Evolutionary conservation across 2,797 vertebrate species (phyloP), one percentile per base, ranked within the genome.

Genomic region (Diplodus puntazzo): DNA sequence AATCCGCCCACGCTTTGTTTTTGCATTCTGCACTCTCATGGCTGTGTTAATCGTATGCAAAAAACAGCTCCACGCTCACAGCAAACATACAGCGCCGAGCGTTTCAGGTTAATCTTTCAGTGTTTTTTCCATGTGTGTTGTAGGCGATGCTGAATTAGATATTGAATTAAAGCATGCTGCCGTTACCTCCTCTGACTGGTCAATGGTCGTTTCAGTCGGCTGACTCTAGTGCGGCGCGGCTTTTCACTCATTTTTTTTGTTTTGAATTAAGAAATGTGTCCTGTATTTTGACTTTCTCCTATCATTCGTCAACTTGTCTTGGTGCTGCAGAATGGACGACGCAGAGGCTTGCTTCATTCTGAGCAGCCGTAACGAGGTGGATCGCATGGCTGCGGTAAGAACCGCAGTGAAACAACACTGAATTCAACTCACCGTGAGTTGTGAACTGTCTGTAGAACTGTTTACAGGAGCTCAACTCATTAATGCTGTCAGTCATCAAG

Each of bases 331-430:
- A 91, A 97, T 99, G 97, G 97, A 98, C 87, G 97, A 98, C 0
- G 97, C 97, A 0, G 97, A 99, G 80, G 97, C 97, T 75, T 99
- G 98, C 82, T 99, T 98, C 75, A 98, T 98, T 30, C 95, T 99
- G 53, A 98, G 97, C 92, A 98, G 97, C 84, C 94, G 97, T 0
- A 98, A 98, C 0, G 97, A 98, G 83, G 97, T 96, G 90, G 97
- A 98, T 82, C 96, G 98, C 21, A 98, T 97, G 0, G 98, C 98
- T 0, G 97, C 97, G 0, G 98, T 99, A 93, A 94, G 97, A 82
- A 45, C 6, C 66, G 69, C 39, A 48, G 34, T 39, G 34, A 34
- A 34, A 27, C 17, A 14, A 30, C 27, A 21, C 59, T 64, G 5
- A 62, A 42, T 53, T 43, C 7, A 49, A 66, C 57, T 58, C 25